Base-by-base conservation (phyloP, 2,113 vertebrate species). In the Illadopsis cleaveri region DNA sequence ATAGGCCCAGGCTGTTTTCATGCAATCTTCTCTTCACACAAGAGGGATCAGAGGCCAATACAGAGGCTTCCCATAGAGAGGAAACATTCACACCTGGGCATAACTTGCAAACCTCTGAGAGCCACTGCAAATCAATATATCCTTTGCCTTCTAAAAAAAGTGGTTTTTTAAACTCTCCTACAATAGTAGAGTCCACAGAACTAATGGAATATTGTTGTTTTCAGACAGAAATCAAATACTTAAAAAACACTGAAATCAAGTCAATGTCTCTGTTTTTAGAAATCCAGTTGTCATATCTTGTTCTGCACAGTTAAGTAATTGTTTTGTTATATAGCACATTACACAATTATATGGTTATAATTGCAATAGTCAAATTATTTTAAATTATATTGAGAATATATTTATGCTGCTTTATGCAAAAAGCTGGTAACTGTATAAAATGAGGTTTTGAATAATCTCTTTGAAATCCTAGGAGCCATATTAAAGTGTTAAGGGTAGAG, bases 181-280 rank as follows among this genome's bases (percentile, higher is more conserved):
- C 31, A 66, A n/a, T 15, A 42, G 6, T 42, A 17, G 20, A 75
- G 21, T 70, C 13, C 37, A 61, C 40, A 86, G 37, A 70, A 53
- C 38, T 77, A 81, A 78, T 17, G n/a, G 28, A 93, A 19, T 23
- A 56, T 11, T 44, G 11, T 16, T 79, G 38, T 68, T 93, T 91
- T 82, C 44, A 80, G 48, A 64, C 28, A 90, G 73, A 89, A 87
- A 90, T 64, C 19, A 56, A 56, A 91, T 87, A 33, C 18, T 61
- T 95, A 89, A 96, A 27, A 64, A 94, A 61, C 65, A 54, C 56
- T 38, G 69, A 81, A 86, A 92, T 85, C 20, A 69, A 87, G 61
- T 64, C 31, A 65, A 65, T 37, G n/a, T 61, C 45, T 77, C 37
- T 72, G 37, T 85, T 70, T 87, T 82, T 61, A 85, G 73, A 79